Evolutionary conservation across 2,888 invertebrate genomes (phyloP), one percentile per base, ranked within the genome.

Genomic region (Linyphia triangularis): DNA sequence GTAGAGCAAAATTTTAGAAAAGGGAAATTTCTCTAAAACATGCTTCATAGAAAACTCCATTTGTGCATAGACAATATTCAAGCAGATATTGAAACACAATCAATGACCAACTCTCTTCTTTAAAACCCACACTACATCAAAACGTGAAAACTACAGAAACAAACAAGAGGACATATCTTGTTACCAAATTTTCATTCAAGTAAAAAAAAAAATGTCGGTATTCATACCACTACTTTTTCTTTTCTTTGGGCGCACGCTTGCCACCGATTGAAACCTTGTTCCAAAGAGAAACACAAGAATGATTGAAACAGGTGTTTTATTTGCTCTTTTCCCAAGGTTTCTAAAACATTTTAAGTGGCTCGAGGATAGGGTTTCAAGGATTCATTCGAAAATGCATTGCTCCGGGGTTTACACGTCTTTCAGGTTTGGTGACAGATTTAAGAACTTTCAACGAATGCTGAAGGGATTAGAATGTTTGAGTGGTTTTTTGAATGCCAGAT

Each of bases 231-330:
- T 51, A 51, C 51, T 51, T 51, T 33, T 51, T n/a, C 51, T 51
- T 33, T 33, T 51, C 51, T 13, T 51, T 51, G n/a, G 5, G 13
- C 51, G n/a, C n/a, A 51, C n/a, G 5, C 13, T 51, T n/a, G n/a
- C n/a, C n/a, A n/a, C n/a, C 16, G 51, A 51, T 51, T 51, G 51
- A 51, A 51, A 51, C 51, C 1, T 51, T 51, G 51, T 51, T 51
- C 16, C 51, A n/a, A n/a, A 16, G n/a, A 5, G 51, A 13, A 51
- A 51, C 51, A 1, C n/a, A 51, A 51, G 51, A 51, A 51, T 51
- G 51, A 51, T 51, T 51, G 51, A 51, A 51, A 51, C 51, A 51
- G 51, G 51, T 51, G 51, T 51, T 51, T 51, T 51, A 51, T 51
- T 51, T 51, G n/a, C 51, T 51, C 5, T n/a, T 51, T 51, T 51